Evolutionary conservation across 2,113 vertebrate species (phyloP).

Genomic region (Microtus oregoni): DNA sequence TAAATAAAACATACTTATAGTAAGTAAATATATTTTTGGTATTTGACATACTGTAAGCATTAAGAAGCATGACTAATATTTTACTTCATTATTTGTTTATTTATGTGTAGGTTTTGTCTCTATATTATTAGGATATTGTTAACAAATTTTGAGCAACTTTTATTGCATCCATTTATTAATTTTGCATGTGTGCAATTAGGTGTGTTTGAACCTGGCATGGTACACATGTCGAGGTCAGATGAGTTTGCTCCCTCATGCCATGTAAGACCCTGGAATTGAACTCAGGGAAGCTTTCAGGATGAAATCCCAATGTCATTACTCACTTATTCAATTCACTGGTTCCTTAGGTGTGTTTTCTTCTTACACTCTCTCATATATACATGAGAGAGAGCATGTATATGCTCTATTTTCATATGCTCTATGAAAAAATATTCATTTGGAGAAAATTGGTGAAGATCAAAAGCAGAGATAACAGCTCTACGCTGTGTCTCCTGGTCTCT

Average conservation of each 20-base stretch:
- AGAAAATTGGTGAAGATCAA: background rate
- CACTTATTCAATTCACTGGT: background rate
- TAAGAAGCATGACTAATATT: background rate
- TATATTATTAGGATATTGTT: background rate
- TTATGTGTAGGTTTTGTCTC: background rate
- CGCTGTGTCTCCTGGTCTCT: background rate
- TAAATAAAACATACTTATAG: background rate
- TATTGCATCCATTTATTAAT: background rate
- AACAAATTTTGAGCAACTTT: background rate
- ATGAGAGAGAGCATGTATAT: background rate
- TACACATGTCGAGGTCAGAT: too few relatives aligned
- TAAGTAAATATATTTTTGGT: background rate
- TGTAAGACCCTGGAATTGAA: too few relatives aligned
- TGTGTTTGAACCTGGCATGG: background rate
- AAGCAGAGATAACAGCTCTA: background rate
- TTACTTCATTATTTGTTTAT: background rate
- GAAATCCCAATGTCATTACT: too few relatives aligned
- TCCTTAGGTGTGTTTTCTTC: fast-evolving
- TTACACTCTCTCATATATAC: background rate
- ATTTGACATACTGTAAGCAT: background rate
- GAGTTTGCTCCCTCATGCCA: background rate
- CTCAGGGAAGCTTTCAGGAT: background rate
- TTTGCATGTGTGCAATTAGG: background rate
- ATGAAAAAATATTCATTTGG: background rate
- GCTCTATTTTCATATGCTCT: background rate